Percentiles rank a stretch among this genome's conserved stretches.
Evolutionary conservation across 1,140 invertebrate species (phyloP).

Genomic region (Atta cephalotes): DNA sequence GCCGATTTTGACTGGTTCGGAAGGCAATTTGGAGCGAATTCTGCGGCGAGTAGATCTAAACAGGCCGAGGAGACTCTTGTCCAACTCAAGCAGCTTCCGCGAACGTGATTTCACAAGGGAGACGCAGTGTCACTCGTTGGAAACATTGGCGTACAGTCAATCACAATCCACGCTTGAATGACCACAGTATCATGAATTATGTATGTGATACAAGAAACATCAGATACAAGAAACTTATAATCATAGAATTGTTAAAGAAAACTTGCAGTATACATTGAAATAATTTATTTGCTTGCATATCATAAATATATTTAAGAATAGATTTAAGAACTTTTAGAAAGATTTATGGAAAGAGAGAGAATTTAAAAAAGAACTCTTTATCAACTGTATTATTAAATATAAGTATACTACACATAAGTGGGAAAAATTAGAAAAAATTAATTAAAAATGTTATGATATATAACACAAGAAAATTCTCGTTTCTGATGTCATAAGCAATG

Average conservation of each 20-base stretch:
- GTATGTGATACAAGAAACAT: background rate
- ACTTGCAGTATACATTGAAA: background rate
- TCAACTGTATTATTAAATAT: slow-evolving; percentile 1
- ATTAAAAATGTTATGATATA: background rate
- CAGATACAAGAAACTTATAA: background rate
- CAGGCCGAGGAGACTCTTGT: slow-evolving; percentile 61
- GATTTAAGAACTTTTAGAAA: background rate
- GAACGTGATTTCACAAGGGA: slow-evolving; percentile 53
- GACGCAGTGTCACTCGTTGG: slow-evolving; percentile 23
- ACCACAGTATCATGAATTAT: background rate
- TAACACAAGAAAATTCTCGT: slow-evolving; percentile 8
- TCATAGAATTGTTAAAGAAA: background rate
- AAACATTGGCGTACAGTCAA: slow-evolving; percentile 24
- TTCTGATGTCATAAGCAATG: background rate
- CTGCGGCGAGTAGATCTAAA: slow-evolving; percentile 74
- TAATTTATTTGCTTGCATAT: background rate
- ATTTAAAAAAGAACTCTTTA: background rate
- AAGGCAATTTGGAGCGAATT: slow-evolving; percentile 71
- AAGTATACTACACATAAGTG: too few species aligned
- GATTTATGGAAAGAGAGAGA: background rate
- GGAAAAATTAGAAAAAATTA: background rate
- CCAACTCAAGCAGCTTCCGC: slow-evolving; percentile 48
- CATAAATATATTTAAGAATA: background rate
- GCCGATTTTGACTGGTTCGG: slow-evolving; percentile 70
- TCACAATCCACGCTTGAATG: slow-evolving; percentile 43